These are phyloP conservation scores for Gambelia wislizenii DNA, from an alignment of 2,797 vertebrate species.

Conservation along the genomic window DNA sequence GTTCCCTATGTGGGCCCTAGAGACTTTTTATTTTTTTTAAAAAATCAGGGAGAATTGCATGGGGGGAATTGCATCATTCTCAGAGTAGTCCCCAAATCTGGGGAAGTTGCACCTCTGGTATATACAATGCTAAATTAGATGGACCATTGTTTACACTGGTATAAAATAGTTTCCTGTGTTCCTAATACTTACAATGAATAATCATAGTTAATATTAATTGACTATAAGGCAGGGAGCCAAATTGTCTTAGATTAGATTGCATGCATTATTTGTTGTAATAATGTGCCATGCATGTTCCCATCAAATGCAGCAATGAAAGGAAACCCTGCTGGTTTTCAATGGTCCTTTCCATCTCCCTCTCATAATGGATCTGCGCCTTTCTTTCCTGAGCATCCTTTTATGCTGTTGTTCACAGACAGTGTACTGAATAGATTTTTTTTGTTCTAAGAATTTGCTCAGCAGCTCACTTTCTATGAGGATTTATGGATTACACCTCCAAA, in stretches of 20 bases:
- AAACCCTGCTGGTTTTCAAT: constrained; percentile 12
- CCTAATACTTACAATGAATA: background rate
- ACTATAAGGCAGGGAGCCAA: background rate
- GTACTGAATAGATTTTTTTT: background rate
- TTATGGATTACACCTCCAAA: constrained; percentile 35
- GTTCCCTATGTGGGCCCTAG: no score
- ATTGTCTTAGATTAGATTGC: background rate
- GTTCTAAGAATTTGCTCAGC: constrained; percentile 8
- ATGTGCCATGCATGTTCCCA: constrained; percentile 14
- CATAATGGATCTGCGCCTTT: constrained; percentile 32
- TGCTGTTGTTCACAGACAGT: background rate
- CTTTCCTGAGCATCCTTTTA: constrained; percentile 10
- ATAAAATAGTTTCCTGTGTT: background rate
- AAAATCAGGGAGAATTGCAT: no score
- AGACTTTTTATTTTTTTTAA: no score
- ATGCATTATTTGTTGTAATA: background rate
- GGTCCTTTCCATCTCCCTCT: constrained; percentile 22
- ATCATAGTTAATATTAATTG: background rate
- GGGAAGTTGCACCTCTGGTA: background rate
- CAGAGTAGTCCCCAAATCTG: no score
- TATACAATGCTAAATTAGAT: background rate
- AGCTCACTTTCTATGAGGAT: background rate
- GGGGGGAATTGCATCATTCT: no score
- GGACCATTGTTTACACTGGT: background rate
- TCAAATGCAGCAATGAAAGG: constrained; percentile 11